Evolutionary conservation across 2,113 vertebrate genomes (phyloP).

Genomic region (Murina feae): DNA sequence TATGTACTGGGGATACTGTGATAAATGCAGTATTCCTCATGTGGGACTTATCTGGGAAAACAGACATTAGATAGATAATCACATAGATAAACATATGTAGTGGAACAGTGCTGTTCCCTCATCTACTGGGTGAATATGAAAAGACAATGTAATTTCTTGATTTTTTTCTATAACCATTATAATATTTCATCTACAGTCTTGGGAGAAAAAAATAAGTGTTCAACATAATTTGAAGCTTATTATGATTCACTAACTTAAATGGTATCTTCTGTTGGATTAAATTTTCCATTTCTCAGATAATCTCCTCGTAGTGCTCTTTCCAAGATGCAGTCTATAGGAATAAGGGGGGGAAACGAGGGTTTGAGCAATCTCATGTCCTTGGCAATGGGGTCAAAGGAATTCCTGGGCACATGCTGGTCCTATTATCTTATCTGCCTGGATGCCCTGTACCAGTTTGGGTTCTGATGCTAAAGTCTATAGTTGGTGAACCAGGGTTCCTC

Average conservation of each 20-base stretch:
- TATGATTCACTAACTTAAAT: not conserved
- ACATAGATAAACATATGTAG: not conserved
- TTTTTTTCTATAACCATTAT: not conserved
- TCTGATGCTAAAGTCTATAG: not conserved
- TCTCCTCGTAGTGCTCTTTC: not conserved
- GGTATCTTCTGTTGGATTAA: not conserved
- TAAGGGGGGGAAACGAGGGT: not conserved
- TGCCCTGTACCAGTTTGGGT: not conserved
- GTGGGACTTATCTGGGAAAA: not conserved
- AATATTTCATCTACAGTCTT: not conserved
- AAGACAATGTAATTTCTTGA: not conserved
- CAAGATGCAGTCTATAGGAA: not conserved
- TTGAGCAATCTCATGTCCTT: not conserved
- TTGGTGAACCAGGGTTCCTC: not conserved
- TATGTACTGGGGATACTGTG: not conserved
- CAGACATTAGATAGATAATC: not conserved
- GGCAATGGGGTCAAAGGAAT: not conserved
- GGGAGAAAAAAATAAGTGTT: not conserved
- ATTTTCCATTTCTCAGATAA: not conserved
- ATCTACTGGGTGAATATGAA: not conserved
- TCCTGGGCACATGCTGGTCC: not conserved
- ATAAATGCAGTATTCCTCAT: not conserved
- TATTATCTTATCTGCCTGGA: not conserved
- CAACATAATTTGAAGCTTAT: not conserved
- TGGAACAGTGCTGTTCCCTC: not conserved